These are phyloP conservation scores for Corapipo altera DNA, from an alignment of 2,113 vertebrate genomes.

Conservation along the genomic window DNA sequence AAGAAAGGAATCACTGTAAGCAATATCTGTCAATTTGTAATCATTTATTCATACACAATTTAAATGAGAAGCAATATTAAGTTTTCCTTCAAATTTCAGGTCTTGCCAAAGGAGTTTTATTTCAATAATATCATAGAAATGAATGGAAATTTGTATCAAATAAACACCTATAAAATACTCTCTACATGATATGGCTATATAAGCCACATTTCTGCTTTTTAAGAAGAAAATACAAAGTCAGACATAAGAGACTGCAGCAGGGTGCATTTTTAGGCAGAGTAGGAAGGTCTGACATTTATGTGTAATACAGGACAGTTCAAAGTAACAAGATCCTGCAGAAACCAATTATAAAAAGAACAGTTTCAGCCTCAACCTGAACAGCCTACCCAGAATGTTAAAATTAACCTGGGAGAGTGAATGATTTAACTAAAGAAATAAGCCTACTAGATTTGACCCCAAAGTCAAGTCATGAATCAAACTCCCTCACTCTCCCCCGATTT, in stretches of 20 bases:
- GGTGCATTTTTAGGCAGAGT: background rate
- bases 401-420: background rate
- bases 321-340: background rate
- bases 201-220: background rate
- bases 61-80: slow-evolving; percentile 24
- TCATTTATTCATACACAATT: slow-evolving; percentile 26
- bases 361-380: background rate
- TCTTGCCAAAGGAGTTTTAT: slow-evolving; percentile 5
- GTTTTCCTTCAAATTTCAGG: background rate
- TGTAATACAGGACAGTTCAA: background rate
- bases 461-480: background rate
- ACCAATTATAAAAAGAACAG: background rate
- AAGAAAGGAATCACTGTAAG: background rate
- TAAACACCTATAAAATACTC: background rate
- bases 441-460: background rate
- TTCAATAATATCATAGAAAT: background rate
- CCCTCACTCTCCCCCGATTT: background rate
- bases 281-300: background rate
- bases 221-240: background rate
- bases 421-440: slow-evolving; percentile 1
- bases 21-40: slow-evolving; percentile 1
- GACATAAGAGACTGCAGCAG: background rate
- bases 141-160: background rate
- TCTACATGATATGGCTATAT: background rate
- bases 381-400: background rate